Evolutionary conservation across 2,888 invertebrate genomes (phyloP).

Genomic region (Eupithecia tripunctaria): DNA sequence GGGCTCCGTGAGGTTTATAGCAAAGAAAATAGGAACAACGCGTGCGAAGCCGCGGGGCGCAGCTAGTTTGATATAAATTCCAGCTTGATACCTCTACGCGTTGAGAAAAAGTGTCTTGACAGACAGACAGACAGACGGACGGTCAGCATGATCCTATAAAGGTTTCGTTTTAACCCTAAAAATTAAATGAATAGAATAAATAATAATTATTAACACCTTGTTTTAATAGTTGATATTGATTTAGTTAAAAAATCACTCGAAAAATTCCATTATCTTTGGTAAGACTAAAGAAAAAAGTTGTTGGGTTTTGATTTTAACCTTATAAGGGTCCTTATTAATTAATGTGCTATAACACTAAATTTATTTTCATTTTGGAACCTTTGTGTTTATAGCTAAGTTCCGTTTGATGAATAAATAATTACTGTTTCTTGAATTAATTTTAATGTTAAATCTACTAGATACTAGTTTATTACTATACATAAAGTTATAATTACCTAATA

Average conservation of each 20-base stretch:
- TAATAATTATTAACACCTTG: too few relatives aligned
- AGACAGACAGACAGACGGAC: too few relatives aligned
- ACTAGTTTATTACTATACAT: not conserved
- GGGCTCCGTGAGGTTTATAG: too few relatives aligned
- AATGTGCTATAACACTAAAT: not conserved
- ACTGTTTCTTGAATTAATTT: not conserved
- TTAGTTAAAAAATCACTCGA: not conserved
- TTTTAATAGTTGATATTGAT: not conserved
- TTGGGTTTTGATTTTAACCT: not conserved
- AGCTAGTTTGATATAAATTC: too few relatives aligned
- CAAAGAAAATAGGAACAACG: too few relatives aligned
- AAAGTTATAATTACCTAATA: not conserved
- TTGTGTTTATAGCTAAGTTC: not conserved
- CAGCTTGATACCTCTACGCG: too few relatives aligned
- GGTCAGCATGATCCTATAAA: too few relatives aligned
- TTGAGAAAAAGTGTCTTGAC: too few relatives aligned
- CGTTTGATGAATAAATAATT: not conserved
- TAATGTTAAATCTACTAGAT: not conserved
- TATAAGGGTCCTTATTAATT: not conserved
- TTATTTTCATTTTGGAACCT: not conserved
- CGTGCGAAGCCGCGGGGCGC: too few relatives aligned
- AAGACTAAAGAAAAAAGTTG: not conserved
- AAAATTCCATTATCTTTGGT: not conserved
- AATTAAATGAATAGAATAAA: not conserved
- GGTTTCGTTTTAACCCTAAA: too few relatives aligned